These are phyloP conservation scores for Otocyon megalotis DNA, from an alignment of 2,113 vertebrate species.

Conservation along the genomic window DNA sequence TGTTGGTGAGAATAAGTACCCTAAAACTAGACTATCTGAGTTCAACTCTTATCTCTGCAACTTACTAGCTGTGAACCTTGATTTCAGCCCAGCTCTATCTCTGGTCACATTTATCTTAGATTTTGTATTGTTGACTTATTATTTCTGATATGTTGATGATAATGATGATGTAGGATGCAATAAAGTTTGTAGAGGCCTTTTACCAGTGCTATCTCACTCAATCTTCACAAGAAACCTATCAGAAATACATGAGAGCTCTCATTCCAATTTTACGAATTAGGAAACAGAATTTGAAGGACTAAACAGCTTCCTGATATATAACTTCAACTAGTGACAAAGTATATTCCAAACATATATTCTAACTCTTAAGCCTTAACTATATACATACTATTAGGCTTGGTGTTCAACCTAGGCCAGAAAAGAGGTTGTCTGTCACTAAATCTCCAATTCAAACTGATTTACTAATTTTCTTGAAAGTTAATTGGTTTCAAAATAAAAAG, in stretches of 20 bases:
- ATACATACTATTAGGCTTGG: not conserved
- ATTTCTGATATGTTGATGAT: not conserved
- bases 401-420: not conserved
- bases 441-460: not conserved
- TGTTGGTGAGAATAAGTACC: not conserved
- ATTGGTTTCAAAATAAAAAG: not conserved
- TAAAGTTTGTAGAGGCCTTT: not conserved
- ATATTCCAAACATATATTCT: slow-evolving; percentile 1
- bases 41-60: not conserved
- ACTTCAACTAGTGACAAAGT: not conserved
- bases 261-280: not conserved
- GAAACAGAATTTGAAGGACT: not conserved
- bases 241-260: not conserved
- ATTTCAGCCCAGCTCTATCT: not conserved
- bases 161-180: not conserved
- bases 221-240: slow-evolving; percentile 14
- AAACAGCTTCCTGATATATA: not conserved
- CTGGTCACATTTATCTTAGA: not conserved
- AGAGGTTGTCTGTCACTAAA: not conserved
- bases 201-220: not conserved
- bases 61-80: not conserved
- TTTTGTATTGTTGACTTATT: not conserved
- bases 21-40: not conserved
- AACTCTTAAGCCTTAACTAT: not conserved
- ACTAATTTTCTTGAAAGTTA: slow-evolving; percentile 2